Base-by-base conservation (phyloP, 2,797 vertebrate species). In the Dallia pectoralis region DNA sequence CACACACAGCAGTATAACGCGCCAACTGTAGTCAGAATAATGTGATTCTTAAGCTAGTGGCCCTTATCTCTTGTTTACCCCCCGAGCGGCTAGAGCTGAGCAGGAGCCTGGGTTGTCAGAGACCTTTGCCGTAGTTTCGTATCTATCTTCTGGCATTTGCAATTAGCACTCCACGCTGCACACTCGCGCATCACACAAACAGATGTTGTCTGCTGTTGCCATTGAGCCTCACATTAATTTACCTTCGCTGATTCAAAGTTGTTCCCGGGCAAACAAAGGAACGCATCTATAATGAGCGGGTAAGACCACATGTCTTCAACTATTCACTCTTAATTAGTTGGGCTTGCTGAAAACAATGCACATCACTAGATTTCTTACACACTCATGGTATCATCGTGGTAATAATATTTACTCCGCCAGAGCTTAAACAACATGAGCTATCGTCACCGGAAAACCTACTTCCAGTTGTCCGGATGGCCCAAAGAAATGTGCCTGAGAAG, bases 51-150 rank as follows among this genome's bases (percentile, higher is more conserved):
- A 87, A 53, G 85, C 86, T 84, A 83, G 36, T 16, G 81, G 89
- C 74, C 78, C 12, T 75, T 80, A 47, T 70, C 71, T 67, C 85
- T 89, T 93, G 91, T 92, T 93, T 92, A 93, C 86, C 89, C 91
- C 89, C 15, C 79, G 47, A 92, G 91, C 89, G 70, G 75, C 29
- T 76, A 84, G 71, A 73, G 74, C 36, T 61, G 67, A 64, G 71
- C 71, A 56, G 73, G 61, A 74, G 69, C 74, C 81, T 78, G 86
- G 83, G 82, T 90, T 86, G 74, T 81, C 56, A 2, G 73, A 81
- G 89, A 91, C 87, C 88, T 91, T 89, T 85, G 89, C 85, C 84
- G 87, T 62, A 77, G 74, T 85, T 89, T 81, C 79, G 77, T 90
- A 73, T 89, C 85, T 89, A 73, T 89, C 85, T 88, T 82, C 81